Base-by-base conservation (phyloP, 2,797 vertebrate genomes). In the Gastrophryne carolinensis region DNA sequence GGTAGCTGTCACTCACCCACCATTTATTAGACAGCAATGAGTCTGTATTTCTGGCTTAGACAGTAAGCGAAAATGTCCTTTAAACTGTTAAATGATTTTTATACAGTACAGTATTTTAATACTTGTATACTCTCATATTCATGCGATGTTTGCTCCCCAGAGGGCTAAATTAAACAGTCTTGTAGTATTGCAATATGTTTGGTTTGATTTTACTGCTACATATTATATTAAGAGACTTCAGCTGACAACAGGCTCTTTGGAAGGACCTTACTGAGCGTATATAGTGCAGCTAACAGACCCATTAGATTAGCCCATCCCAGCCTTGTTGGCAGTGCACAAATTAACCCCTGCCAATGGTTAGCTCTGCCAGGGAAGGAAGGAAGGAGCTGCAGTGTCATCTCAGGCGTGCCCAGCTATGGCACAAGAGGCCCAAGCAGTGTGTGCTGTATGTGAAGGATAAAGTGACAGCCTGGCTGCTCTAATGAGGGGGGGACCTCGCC, bases 401-500 rank as follows among this genome's bases (percentile, higher is more conserved):
- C 67, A 64, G 58, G 60, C 52, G 49, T 76, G 73, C 73, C 73
- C 64, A 61, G 63, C 54, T 58, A 64, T n/a, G 37, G 54, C 39
- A 44, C 29, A 34, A 47, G 50, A 47, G 66, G 34, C 34, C 65
- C 34, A 69, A 58, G 54, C 50, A 81, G 65, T 68, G 50, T 54
- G 35, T 35, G 63, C 64, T 79, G 65, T 23, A 76, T 60, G 81
- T 72, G 73, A 81, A 69, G 84, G 79, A 84, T 87, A 85, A 75
- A 82, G 84, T 81, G 82, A 44, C 83, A 61, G 69, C 73, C 83
- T 82, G 75, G 80, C 77, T 52, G 32, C 39, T 81, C 84, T 86
- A 3, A 79, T 67, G 78, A 47, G 81, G 75, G 68, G 80, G 61
- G n/a, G 10, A 57, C 63, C 15, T 74, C 32, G 41, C 79, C 80